Evolutionary conservation across 2,888 invertebrate genomes (phyloP).

Genomic region (Zygaena filipendulae): DNA sequence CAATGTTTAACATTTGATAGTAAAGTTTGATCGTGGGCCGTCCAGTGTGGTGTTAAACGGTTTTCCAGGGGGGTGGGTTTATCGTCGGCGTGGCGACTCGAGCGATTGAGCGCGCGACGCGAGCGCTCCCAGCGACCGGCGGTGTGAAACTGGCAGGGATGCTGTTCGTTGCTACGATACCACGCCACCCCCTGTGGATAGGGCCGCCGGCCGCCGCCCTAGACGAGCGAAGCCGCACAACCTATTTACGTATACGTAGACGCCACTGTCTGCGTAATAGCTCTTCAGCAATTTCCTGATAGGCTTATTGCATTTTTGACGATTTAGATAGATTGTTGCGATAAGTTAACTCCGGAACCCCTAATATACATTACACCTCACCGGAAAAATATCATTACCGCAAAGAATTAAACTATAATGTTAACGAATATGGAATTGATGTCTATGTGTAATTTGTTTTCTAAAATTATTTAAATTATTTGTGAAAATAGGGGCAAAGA

Average conservation of each 20-base stretch:
- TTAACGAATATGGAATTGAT: too few species aligned
- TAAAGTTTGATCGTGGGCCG: conserved; percentile 14
- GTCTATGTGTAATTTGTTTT: too few species aligned
- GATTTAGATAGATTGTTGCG: conserved; percentile 28
- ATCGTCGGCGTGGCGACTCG: conserved; percentile 18
- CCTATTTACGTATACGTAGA: conserved; percentile 61
- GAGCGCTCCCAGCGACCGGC: conserved; percentile 33
- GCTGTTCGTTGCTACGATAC: conserved; percentile 64
- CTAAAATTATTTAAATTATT: too few species aligned
- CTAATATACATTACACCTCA: too few species aligned
- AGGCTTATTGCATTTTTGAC: too few species aligned
- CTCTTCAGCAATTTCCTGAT: conserved; percentile 61
- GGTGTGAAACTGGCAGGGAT: conserved; percentile 58
- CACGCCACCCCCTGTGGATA: conserved; percentile 40
- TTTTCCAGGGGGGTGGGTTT: conserved; percentile 12
- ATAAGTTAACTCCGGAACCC: too few species aligned
- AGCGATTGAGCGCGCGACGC: conserved; percentile 23
- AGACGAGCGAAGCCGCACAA: conserved; percentile 44
- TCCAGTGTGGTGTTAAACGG: too few species aligned
- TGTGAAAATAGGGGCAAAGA: too few species aligned
- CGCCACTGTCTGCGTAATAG: conserved; percentile 56
- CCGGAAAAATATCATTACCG: too few species aligned
- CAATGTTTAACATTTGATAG: conserved; percentile 16
- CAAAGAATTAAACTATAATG: too few species aligned
- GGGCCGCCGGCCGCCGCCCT: conserved; percentile 49